A percentile compares a stretch with the other conserved stretches of the same genome.
Conservation (phyloP, 2,888 invertebrate species). For the Phortica magna region DNA sequence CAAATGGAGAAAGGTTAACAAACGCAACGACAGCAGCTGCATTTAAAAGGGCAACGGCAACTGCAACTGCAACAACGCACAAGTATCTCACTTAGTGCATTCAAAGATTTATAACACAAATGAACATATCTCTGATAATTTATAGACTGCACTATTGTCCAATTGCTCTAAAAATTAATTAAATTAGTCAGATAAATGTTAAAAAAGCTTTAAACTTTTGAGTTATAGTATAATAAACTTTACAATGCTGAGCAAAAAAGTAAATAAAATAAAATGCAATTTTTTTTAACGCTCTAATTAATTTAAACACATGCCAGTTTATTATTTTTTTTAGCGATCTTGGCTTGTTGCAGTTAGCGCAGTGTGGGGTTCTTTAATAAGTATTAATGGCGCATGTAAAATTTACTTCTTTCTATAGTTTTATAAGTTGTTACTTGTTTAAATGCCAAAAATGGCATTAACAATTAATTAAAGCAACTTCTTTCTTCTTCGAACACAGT, state of each 20-base stretch:
- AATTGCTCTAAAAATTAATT: neutral
- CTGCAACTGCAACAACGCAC: neutral
- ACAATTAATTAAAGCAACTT: no score
- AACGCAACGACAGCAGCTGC: neutral
- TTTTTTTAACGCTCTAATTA: slow-evolving; percentile 27
- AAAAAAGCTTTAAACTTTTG: neutral
- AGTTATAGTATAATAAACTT: neutral
- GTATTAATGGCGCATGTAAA: no score
- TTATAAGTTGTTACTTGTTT: no score
- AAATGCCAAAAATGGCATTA: no score
- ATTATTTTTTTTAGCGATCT: neutral
- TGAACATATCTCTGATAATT: neutral
- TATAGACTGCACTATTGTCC: neutral
- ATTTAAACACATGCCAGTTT: slow-evolving; percentile 19
- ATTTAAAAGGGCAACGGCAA: neutral
- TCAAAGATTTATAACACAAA: neutral
- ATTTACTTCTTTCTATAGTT: no score
- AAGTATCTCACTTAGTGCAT: neutral
- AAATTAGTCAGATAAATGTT: neutral
- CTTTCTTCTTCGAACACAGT: no score
- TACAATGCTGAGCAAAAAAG: neutral
- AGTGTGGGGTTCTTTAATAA: no score
- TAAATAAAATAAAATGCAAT: neutral
- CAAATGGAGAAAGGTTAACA: slow-evolving; percentile 4
- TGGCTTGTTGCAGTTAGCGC: neutral